Percentiles rank a stretch among this genome's conserved stretches.
These are phyloP conservation scores for Caenorhabditis sp. DNA, from an alignment of 2,888 invertebrate genomes.

Conservation along the genomic window DNA sequence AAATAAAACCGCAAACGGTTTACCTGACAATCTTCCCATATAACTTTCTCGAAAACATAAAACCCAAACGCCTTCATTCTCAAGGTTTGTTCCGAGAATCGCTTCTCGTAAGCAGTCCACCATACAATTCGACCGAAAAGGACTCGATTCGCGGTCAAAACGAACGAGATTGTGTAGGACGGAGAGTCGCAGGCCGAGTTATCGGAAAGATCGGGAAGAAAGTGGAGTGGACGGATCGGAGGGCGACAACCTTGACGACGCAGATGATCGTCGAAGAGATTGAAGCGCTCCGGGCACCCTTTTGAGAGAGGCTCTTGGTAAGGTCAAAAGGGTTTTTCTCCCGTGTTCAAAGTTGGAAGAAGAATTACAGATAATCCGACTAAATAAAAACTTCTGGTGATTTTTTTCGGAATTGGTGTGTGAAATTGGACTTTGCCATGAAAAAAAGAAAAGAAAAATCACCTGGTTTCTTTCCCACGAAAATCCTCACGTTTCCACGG, in stretches of 20 bases:
- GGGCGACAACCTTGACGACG: slow-evolving; percentile 28
- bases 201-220: slow-evolving; percentile 16
- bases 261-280: slow-evolving; percentile 1
- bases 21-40: no score
- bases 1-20: no score
- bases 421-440: no score
- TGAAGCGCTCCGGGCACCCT: neutral
- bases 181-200: slow-evolving; percentile 16
- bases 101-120: neutral
- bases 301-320: neutral
- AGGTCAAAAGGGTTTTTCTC: no score
- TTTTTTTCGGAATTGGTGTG: no score
- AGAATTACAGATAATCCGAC: no score
- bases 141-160: slow-evolving; percentile 11
- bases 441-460: no score
- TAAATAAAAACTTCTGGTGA: no score
- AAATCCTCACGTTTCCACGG: neutral
- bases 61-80: neutral
- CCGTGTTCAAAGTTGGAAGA: no score
- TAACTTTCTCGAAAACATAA: no score
- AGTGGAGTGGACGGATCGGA: neutral
- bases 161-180: neutral
- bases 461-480: neutral
- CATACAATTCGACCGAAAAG: slow-evolving; percentile 34
- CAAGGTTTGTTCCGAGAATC: neutral